Evolutionary conservation across 2,888 invertebrate species (phyloP), one percentile per base, ranked within the genome.

Genomic region (Microplitis manilae): DNA sequence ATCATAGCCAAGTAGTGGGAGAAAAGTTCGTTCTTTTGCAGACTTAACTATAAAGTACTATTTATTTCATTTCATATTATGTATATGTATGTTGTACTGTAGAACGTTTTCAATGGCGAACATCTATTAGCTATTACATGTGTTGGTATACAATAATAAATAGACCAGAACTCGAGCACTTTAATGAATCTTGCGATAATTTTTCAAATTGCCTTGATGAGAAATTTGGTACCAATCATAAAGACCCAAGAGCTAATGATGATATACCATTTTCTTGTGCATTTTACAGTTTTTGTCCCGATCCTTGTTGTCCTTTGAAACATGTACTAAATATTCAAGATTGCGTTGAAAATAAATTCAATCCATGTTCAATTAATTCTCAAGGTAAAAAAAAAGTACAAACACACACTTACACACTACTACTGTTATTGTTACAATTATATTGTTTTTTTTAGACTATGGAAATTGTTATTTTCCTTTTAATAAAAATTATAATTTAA

Each of bases 81-180:
- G 4, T 30, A 30, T 30, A 30, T 2, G 30, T 20, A 20, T 20
- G 20, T 20, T 20, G 20, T 30, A 30, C 30, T 4, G 13, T 78
- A 87, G 93, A 94, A 84, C 90, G 92, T 75, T 93, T 92, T 85
- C 92, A 92, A 84, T 94, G 94, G 94, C 90, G 93, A 62, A 91
- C 91, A 0, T 91, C 93, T 0, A 93, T 93, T 0, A 92, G 93
- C 81, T 94, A 94, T 87, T 94, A 91, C 87, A 93, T 94, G 93
- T 94, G 94, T 83, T 93, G 92, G 93, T 94, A 92, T 85, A 93
- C 94, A 15, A 92, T 94, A 92, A 88, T 91, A 69, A 91, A 91
- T 79, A 90, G 84, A 17, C 90, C 91, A 5, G 90, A 91, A 71
- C 86, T 94, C 78, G 89, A 90, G 13, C 90, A 91, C 85, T 88